phyloP scores from a whole-genome alignment of 2,113 vertebrate genomes.

The Triplophysa tibetana region DNA sequence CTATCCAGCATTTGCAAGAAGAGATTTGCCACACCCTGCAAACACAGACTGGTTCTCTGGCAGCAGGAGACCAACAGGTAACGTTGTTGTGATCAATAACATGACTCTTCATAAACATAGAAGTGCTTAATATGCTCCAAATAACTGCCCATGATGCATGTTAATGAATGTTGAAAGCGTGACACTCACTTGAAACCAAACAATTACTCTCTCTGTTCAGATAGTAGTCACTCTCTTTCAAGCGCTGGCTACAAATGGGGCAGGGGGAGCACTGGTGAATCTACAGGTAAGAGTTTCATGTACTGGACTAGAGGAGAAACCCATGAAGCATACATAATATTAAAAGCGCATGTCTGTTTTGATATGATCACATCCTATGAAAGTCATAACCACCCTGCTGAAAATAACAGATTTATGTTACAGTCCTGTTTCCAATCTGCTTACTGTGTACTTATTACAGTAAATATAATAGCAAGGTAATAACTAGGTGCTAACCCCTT shows the following conservation, averaged over 20 bases:
- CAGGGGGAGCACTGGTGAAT: constrained; percentile 62
- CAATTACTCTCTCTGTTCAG: constrained; percentile 65
- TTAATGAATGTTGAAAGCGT: not conserved
- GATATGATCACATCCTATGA: not conserved
- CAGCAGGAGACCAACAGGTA: constrained; percentile 76
- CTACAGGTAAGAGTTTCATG: constrained; percentile 67
- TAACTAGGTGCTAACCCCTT: no score
- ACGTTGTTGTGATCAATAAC: constrained; percentile 7
- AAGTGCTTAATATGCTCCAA: not conserved
- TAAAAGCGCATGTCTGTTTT: not conserved
- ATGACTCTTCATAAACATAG: not conserved
- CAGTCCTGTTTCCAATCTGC: no score
- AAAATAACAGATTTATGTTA: no score
- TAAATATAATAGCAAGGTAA: no score
- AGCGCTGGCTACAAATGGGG: constrained; percentile 74
- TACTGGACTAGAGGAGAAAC: not conserved
- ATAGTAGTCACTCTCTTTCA: constrained; percentile 67
- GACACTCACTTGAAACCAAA: not conserved
- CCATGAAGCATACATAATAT: not conserved
- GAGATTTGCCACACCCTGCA: constrained; percentile 71
- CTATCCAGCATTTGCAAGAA: constrained; percentile 72
- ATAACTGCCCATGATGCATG: not conserved
- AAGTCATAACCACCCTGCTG: not conserved
- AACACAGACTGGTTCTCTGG: constrained; percentile 71
- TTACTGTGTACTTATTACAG: no score